These are phyloP conservation scores for Apeltes quadracus DNA, from an alignment of 2,113 vertebrate species.

Conservation along the genomic window DNA sequence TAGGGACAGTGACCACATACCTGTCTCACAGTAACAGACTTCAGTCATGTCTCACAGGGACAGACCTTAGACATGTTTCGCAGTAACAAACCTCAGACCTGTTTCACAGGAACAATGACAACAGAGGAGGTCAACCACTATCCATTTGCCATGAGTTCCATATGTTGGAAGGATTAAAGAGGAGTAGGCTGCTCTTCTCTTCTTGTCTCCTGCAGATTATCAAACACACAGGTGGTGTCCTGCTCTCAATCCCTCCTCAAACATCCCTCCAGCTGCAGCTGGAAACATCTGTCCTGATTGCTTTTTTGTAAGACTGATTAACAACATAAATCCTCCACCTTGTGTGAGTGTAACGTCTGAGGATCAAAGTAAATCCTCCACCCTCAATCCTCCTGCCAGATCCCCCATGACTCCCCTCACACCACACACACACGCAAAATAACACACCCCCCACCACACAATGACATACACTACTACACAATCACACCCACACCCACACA, in stretches of 20 bases:
- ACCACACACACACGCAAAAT: not conserved
- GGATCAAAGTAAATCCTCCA: conserved; percentile 63
- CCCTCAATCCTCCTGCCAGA: not conserved
- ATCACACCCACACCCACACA: not conserved
- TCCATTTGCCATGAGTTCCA: not conserved
- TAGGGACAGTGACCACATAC: too few relatives aligned
- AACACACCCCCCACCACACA: too few relatives aligned
- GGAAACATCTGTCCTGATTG: conserved; percentile 77
- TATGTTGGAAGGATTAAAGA: not conserved
- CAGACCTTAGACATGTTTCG: too few relatives aligned
- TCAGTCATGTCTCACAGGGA: too few relatives aligned
- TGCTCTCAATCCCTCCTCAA: conserved; percentile 64
- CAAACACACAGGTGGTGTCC: conserved; percentile 60
- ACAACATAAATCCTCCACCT: conserved; percentile 72
- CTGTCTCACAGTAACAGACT: too few relatives aligned
- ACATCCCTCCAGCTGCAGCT: conserved; percentile 61
- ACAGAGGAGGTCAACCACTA: not conserved
- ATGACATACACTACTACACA: not conserved
- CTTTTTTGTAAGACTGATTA: conserved; percentile 74
- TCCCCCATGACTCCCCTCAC: not conserved
- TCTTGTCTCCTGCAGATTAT: conserved; percentile 39
- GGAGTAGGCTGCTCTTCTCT: not conserved
- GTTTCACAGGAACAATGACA: not conserved
- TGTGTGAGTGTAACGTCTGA: conserved; percentile 56
- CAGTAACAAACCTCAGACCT: not conserved